Conservation (phyloP, 2,113 vertebrate species). For the Poicephalus meyeri region DNA sequence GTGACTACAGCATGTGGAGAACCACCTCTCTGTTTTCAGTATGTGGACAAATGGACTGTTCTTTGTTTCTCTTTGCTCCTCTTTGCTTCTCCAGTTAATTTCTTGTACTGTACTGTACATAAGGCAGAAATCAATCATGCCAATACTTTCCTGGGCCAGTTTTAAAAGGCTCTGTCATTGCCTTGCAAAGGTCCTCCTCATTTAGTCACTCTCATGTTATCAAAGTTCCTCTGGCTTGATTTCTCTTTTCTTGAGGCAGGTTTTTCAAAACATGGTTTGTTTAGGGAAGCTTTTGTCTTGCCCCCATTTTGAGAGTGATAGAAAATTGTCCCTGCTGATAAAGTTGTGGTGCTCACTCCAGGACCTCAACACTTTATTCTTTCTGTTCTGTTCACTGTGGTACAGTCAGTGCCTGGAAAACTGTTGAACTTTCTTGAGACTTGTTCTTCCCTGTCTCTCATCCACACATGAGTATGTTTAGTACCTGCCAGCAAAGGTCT, state of each 20-base stretch:
- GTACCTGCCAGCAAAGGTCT: neutral
- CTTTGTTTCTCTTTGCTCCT: neutral
- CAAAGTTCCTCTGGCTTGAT: neutral
- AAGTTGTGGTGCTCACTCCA: neutral
- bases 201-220: neutral
- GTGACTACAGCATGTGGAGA: neutral
- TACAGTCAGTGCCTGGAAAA: neutral
- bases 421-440: neutral
- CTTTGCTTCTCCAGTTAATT: neutral
- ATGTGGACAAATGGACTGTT: neutral
- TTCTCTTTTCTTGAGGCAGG: neutral
- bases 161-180: neutral
- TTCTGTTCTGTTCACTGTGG: neutral
- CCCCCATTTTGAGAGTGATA: neutral
- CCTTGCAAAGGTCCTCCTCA: neutral
- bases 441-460: neutral
- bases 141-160: neutral
- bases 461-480: neutral
- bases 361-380: neutral
- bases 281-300: neutral
- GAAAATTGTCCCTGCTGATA: neutral
- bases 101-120: neutral
- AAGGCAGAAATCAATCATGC: neutral
- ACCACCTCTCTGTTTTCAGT: neutral
- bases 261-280: neutral